Base-by-base conservation (phyloP, 2,797 vertebrate species). In the Lagocephalus sceleratus region DNA sequence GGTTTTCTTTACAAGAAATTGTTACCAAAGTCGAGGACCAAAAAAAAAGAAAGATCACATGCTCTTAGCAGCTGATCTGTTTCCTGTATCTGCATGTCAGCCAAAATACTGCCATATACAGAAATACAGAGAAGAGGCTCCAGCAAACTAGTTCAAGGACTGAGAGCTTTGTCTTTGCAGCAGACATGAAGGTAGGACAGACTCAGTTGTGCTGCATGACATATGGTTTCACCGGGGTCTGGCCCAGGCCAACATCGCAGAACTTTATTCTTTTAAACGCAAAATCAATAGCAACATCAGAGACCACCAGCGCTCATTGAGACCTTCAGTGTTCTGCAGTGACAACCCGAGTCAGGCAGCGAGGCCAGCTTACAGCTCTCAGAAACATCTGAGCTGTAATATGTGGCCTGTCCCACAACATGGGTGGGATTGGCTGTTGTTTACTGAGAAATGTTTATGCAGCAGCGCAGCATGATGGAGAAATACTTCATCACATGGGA, bases 1-100 rank as follows among this genome's bases (percentile, higher is more conserved):
- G 87, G 82, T 89, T 87, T 73, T 63, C 63, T 89, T 90, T 90
- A 90, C 87, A 86, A 90, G 87, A 92, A 88, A 78, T 76, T 79
- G 72, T 89, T 88, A 85, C 82, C 77, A 90, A 85, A 87, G 85
- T 88, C 60, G 60, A 82, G 81, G 40, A 42, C 40, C 16, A 42
- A 19, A 42, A 19, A 42, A 17, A 83, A 82, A 87, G 76, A 76
- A 71, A 67, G 43, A 85, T 84, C 84, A 87, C 82, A 76, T 89
- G 86, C 68, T 67, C 84, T n/a, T 54, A 86, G 85, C 85, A 89
- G 88, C 85, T 88, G 83, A 89, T 89, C 86, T 46, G 82, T 85
- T 91, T 90, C 89, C 89, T 90, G 85, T 90, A 83, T 88, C 72
- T 82, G 72, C 66, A 55, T 76, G 75, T 84, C 67, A 81, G 86